Base-by-base conservation (phyloP, 2,797 vertebrate species). In the Eutrigla gurnardus region DNA sequence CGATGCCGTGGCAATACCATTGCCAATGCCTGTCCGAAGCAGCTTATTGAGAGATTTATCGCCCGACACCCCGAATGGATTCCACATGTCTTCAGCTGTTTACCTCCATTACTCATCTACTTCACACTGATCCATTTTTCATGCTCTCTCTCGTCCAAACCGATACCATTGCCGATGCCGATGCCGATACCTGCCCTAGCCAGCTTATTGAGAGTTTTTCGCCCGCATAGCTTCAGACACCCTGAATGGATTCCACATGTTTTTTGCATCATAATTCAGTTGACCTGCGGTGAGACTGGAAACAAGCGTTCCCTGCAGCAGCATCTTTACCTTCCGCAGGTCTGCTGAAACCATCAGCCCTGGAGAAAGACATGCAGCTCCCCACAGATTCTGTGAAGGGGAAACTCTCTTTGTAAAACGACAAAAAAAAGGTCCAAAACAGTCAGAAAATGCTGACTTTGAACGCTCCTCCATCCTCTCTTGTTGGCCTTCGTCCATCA, bases 161-260 rank as follows among this genome's bases (percentile, higher is more conserved):
- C n/a, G 60, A 81, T 68, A 77, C 74, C 33, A 7, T 42, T 69
- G 73, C 74, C 17, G 42, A 25, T 25, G 25, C 25, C 25, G 25
- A 25, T 58, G 78, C 60, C 69, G 71, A 77, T 87, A 89, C 84
- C 86, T 83, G 83, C 88, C 59, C 62, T 59, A 72, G 80, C 73
- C 70, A 54, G 75, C 82, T 86, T 80, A 88, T 78, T 55, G 70
- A 84, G 82, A 76, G 73, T 25, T 25, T 25, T 25, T 25, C 25
- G 25, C 25, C 25, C n/a, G n/a, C n/a, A n/a, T n/a, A 25, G 25
- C 25, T 25, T 25, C 25, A 2, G 25, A 25, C 25, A 25, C 25
- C 25, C 25, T 25, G 91, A 93, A 94, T 93, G 88, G 91, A 84
- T 88, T 87, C 93, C 93, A 93, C 91, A 93, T 95, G 93, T 90